Evolutionary conservation across 2,113 vertebrate species (phyloP).

Genomic region (Girardinichthys multiradiatus): DNA sequence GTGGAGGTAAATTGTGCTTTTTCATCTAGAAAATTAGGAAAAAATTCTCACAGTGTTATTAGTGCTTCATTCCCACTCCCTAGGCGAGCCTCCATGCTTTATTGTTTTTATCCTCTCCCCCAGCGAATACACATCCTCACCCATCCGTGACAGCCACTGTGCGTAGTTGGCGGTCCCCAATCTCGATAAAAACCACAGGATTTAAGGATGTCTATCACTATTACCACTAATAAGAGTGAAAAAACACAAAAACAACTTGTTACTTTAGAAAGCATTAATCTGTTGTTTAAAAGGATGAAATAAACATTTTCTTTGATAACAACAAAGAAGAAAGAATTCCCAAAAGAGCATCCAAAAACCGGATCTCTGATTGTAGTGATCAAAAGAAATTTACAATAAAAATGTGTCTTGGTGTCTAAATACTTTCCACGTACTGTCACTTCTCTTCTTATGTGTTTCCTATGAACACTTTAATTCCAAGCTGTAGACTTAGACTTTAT

Average conservation of each 20-base stretch:
- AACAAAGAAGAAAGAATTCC: neutral
- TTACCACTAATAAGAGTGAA: constrained; percentile 29
- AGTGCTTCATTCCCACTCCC: constrained; percentile 46
- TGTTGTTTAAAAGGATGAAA: neutral
- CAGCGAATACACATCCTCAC: constrained; percentile 5
- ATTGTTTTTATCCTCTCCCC: constrained; percentile 43
- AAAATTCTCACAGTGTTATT: constrained; percentile 58
- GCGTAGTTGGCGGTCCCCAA: constrained; percentile 41
- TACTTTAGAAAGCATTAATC: neutral
- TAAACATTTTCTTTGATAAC: neutral
- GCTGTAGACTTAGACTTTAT: no score
- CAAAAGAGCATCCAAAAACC: neutral
- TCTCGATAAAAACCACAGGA: constrained; percentile 37
- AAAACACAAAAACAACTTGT: neutral
- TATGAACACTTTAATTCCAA: neutral
- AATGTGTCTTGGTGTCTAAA: no score
- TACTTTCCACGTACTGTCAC: neutral
- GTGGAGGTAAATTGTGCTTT: constrained; percentile 63
- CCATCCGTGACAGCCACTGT: constrained; percentile 35
- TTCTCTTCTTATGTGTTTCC: neutral
- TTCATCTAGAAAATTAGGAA: constrained; percentile 74
- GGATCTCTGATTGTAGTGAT: neutral
- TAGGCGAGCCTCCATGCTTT: constrained; percentile 27
- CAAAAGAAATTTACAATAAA: neutral
- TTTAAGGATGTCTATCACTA: constrained; percentile 39